A percentile compares a stretch with the other conserved stretches of the same genome.
phyloP scores from a whole-genome alignment of 1,140 invertebrate genomes.

The Drosophila saltans region DNA sequence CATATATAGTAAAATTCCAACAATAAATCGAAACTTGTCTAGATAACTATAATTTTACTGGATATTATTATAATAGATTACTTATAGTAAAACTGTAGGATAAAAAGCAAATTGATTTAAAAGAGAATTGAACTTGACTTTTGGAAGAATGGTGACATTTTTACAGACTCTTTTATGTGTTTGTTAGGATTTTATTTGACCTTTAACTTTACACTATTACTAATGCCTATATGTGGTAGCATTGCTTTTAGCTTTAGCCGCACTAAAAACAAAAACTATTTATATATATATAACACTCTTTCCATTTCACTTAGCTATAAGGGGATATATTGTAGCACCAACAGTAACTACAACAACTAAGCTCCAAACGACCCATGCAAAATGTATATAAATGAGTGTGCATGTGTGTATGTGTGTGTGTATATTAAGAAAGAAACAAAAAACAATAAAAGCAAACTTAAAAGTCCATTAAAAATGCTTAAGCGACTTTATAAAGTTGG shows the following conservation, averaged over 20 bases:
- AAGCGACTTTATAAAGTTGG: constrained; percentile 69
- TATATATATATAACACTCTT: neutral
- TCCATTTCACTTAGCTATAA: constrained; percentile 1
- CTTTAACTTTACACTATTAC: neutral
- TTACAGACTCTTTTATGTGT: neutral
- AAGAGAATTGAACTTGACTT: too few species aligned
- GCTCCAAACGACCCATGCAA: constrained; percentile 19
- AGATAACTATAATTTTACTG: too few species aligned
- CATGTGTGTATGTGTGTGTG: constrained; percentile 14
- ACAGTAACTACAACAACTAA: constrained; percentile 27
- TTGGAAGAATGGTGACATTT: neutral
- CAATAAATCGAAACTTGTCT: too few species aligned
- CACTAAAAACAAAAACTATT: neutral
- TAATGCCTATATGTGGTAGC: neutral
- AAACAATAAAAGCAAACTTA: constrained; percentile 77
- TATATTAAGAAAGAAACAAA: constrained; percentile 39
- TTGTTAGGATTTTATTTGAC: neutral
- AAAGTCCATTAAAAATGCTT: constrained; percentile 79
- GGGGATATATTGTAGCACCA: constrained; percentile 19
- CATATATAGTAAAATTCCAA: too few species aligned
- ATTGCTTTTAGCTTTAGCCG: neutral
- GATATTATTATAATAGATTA: too few species aligned
- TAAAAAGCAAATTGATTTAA: too few species aligned
- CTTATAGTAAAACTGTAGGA: too few species aligned
- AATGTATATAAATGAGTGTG: neutral